Evolutionary conservation across 2,888 invertebrate species (phyloP), one percentile per base, ranked within the genome.

Genomic region (Didymodactylos carnosus): DNA sequence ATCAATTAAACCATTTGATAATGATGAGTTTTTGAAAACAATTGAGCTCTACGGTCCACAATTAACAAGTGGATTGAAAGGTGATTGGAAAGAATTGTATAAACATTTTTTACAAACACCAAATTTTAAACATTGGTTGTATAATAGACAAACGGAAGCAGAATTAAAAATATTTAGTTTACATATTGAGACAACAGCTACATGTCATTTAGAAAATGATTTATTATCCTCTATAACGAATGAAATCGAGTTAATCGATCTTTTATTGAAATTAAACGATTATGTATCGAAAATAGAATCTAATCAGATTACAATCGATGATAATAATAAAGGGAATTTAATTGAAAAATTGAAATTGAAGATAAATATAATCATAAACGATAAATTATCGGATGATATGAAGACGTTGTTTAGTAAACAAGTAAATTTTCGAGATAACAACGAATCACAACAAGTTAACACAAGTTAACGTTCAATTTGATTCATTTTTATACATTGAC

Each of bases 71-170:
- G 92, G 85, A 19, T 80, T 95, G 69, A 95, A 94, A 85, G 98
- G 98, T 0, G 94, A 98, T 82, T 98, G 97, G 97, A 89, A 89
- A 77, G 94, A 92, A 0, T 84, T 97, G 13, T 97, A 97, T 80
- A 88, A 88, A 78, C 78, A 51, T 62, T 72, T 76, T 71, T 39
- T 73, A 69, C 46, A 39, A 16, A 51, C 73, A 23, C 46, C 69
- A 0, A 75, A 73, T 39, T 72, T 75, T 35, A 49, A 41, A 39
- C 29, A 39, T 70, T 73, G 75, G 75, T 27, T 72, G 6, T 39
- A 40, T 25, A 25, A 73, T 53, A 71, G 71, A 41, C 71, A 39
- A 41, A 39, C 41, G 3, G 74, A 74, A 51, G 74, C 71, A 10
- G 71, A 74, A 23, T 25, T 39, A 53, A 71, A 72, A n/a, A 51